Base-by-base conservation (phyloP, 2,113 vertebrate genomes). In the Perca flavescens region DNA sequence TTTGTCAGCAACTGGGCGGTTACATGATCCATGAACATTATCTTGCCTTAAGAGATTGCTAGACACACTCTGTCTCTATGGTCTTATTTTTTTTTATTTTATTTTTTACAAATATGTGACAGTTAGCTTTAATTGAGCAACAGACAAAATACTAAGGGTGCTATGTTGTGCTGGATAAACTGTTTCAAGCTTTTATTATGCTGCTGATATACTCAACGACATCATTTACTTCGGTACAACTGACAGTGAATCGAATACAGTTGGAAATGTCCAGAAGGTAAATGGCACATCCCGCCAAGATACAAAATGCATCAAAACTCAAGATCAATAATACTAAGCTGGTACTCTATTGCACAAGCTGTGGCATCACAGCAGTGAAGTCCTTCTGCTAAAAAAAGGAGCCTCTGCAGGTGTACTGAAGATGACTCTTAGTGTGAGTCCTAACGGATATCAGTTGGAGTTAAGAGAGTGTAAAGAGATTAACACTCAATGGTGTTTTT, bases 1-100 rank as follows among this genome's bases (percentile, higher is more conserved):
- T 82, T 87, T 88, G 84, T 81, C 88, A 88, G 57, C 54, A 22
- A 11, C 43, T n/a, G 36, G 57, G 52, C 36, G 57, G 54, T 57
- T 31, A 71, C 22, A 36, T 36, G 73, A 78, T 43, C 49, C 28
- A 54, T 66, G 25, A 77, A 72, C 56, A 0, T 10, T 40, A 21
- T 34, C 22, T 56, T 6, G 19, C 8, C 21, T 43, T 3, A 46
- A 73, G 2, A 61, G 22, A 56, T 19, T 22, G 54, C 54, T 22
- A 19, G 10, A 43, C 40, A 43, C 9, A 40, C 2, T 10, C 9
- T 40, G 40, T 43, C 10, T 43, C 17, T 19, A 28, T 17, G 6
- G 13, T 17, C 4, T 46, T 13, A 2, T 16, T 40, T 19, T 21
- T 19, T 21, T 25, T 15, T 2, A 34, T 34, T 66, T 13, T 8